Conservation (phyloP, 2,888 invertebrate genomes). For the Imbricaverruca yamaguchii region DNA sequence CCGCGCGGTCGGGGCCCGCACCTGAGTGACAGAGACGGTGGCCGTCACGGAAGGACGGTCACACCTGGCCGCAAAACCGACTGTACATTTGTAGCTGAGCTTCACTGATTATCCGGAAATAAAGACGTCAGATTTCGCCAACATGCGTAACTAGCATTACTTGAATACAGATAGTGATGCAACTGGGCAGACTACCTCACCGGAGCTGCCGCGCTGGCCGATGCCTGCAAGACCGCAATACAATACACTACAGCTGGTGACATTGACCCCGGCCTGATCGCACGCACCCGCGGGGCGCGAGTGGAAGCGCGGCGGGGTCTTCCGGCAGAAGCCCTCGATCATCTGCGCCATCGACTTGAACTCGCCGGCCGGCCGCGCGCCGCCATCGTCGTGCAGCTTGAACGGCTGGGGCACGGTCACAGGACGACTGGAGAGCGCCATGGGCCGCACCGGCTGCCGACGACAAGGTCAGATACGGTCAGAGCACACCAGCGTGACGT, state of each 20-base stretch:
- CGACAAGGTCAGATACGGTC: background rate
- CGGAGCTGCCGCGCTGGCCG: too few species aligned
- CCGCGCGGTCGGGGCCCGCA: background rate
- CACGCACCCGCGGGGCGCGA: background rate
- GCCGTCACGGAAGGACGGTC: too few species aligned
- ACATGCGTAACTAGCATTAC: too few species aligned
- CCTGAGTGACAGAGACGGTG: background rate
- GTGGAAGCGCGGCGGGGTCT: slow-evolving; percentile 19
- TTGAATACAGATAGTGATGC: too few species aligned
- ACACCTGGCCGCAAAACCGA: background rate
- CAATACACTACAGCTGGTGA: too few species aligned
- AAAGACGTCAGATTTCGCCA: too few species aligned
- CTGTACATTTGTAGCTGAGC: background rate
- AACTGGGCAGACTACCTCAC: too few species aligned
- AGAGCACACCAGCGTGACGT: too few species aligned
- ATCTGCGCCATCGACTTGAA: slow-evolving; percentile 18
- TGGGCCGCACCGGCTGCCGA: background rate
- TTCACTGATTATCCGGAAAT: too few species aligned
- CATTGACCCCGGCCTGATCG: background rate
- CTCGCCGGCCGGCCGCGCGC: background rate
- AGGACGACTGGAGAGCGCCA: background rate
- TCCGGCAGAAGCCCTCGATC: background rate
- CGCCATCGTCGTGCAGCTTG: background rate
- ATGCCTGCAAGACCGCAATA: too few species aligned
- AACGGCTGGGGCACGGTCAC: slow-evolving; percentile 3